phyloP scores from a whole-genome alignment of 2,888 invertebrate species.

The Chloroclysta siterata region DNA sequence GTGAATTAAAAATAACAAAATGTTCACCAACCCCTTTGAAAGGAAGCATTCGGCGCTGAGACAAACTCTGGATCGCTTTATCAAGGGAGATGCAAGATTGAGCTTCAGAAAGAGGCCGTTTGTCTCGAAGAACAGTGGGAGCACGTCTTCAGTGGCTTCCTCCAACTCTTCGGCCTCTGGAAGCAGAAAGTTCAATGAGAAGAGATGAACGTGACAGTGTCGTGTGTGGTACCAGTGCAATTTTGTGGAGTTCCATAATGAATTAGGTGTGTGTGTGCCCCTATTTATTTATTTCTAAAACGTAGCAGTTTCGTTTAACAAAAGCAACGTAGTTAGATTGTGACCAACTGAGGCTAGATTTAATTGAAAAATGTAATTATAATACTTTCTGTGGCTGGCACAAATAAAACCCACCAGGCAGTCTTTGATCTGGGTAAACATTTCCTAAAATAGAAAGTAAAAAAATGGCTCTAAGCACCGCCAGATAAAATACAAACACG shows the following conservation, averaged over 20 bases:
- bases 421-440: neutral
- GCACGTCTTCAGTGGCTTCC: constrained; percentile 64
- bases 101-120: constrained; percentile 70
- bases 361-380: neutral
- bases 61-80: constrained; percentile 87
- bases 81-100: constrained; percentile 75
- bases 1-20: constrained; percentile 55
- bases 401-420: neutral
- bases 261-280: constrained; percentile 64
- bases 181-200: constrained; percentile 58
- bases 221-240: constrained; percentile 66
- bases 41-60: constrained; percentile 88
- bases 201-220: constrained; percentile 64
- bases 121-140: constrained; percentile 58
- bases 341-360: neutral
- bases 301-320: neutral
- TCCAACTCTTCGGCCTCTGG: constrained; percentile 51
- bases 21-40: constrained; percentile 89
- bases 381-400: neutral
- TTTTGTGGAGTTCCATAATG: constrained; percentile 51
- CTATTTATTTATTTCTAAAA: neutral
- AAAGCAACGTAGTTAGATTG: neutral
- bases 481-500: neutral
- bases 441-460: neutral
- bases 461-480: neutral